phyloP scores from a whole-genome alignment of 1,140 invertebrate species.

The Zaprionus ghesquierei region DNA sequence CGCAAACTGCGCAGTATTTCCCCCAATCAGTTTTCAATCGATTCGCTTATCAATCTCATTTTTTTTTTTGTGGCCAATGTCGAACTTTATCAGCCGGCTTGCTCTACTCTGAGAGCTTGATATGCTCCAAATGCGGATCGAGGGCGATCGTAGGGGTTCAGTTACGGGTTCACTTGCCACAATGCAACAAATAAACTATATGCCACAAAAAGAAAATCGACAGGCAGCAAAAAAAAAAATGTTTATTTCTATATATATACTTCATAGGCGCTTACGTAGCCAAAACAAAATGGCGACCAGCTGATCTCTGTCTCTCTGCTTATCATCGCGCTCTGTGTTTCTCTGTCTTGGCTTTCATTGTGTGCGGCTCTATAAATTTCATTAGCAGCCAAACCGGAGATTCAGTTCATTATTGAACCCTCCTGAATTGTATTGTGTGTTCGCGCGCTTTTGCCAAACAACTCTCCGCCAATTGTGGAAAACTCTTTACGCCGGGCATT shows the following conservation, averaged over 20 bases:
- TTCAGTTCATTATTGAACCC: conserved; percentile 68
- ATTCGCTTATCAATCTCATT: conserved; percentile 15
- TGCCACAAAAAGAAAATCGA: conserved; percentile 17
- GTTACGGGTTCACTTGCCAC: conserved; percentile 15
- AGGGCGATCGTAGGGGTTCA: not conserved
- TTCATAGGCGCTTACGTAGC: not conserved
- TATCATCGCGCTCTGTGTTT: conserved; percentile 48
- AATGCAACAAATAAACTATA: conserved; percentile 27
- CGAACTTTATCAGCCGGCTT: conserved; percentile 3
- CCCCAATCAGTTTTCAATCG: conserved; percentile 1
- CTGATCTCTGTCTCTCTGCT: conserved; percentile 61
- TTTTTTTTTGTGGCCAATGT: conserved; percentile 12
- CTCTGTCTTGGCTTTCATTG: conserved; percentile 5
- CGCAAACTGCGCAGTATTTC: conserved; percentile 30
- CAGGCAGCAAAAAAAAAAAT: conserved; percentile 6
- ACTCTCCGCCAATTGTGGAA: conserved; percentile 27
- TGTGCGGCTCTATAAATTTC: conserved; percentile 54
- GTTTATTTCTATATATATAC: conserved; percentile 9
- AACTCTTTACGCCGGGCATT: conserved; percentile 36
- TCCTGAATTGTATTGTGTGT: conserved; percentile 31
- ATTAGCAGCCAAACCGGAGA: conserved; percentile 8
- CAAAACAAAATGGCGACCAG: conserved; percentile 68
- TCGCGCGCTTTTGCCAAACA: not conserved
- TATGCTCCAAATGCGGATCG: not conserved
- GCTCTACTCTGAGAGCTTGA: not conserved